These are phyloP conservation scores for Phorcus lineatus DNA, from an alignment of 2,888 invertebrate species.

Conservation along the genomic window DNA sequence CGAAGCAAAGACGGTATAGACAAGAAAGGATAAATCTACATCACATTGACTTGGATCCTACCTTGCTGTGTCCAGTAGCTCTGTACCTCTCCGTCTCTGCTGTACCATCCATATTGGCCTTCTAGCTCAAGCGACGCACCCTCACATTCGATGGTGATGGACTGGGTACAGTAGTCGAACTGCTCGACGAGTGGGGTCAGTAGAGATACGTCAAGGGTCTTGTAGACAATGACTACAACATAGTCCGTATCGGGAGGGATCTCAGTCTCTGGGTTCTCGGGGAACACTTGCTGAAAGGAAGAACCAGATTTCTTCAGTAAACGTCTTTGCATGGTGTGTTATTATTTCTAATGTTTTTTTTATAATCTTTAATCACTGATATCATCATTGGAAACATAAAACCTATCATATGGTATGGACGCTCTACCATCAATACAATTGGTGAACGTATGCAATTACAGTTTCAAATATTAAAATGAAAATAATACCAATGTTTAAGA, in stretches of 20 bases:
- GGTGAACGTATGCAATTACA: too few relatives aligned
- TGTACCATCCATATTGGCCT: slow-evolving; percentile 37
- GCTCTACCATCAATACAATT: too few relatives aligned
- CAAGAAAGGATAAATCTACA: too few relatives aligned
- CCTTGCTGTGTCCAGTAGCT: slow-evolving; percentile 33
- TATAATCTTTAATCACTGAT: too few relatives aligned
- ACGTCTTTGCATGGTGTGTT: too few relatives aligned
- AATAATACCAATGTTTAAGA: too few relatives aligned
- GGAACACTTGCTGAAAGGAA: slow-evolving; percentile 8
- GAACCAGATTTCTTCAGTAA: background rate
- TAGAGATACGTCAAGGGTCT: slow-evolving; percentile 34
- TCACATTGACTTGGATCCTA: background rate
- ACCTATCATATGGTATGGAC: too few relatives aligned
- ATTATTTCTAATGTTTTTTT: too few relatives aligned
- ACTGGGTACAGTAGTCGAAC: slow-evolving; percentile 59
- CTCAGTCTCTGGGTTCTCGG: background rate
- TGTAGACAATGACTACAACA: slow-evolving; percentile 36
- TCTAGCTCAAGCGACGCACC: slow-evolving; percentile 32
- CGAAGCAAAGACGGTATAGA: too few relatives aligned
- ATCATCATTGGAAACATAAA: too few relatives aligned
- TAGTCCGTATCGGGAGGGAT: background rate
- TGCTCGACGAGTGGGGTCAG: slow-evolving; percentile 36
- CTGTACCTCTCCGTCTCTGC: slow-evolving; percentile 25
- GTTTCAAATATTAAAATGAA: too few relatives aligned
- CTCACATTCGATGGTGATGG: slow-evolving; percentile 47